Conservation (phyloP, 2,888 invertebrate species). For the Platycheirus rosarum region DNA sequence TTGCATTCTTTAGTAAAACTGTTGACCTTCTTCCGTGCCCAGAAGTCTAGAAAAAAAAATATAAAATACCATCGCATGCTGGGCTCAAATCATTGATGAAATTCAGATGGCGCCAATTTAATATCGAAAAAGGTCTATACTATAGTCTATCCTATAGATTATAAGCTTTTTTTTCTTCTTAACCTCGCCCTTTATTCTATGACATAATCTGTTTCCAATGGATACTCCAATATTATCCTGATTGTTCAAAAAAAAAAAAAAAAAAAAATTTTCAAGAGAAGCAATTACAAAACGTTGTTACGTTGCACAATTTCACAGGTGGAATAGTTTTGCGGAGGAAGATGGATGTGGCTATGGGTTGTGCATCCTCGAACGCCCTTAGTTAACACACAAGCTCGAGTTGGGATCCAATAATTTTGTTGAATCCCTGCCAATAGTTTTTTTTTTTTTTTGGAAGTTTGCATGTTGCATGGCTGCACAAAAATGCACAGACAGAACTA, state of each 20-base stretch:
- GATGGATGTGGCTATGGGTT: neutral
- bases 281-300: slow-evolving; percentile 62
- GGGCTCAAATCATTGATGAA: slow-evolving; percentile 38
- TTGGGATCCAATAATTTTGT: slow-evolving; percentile 20
- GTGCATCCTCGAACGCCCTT: neutral
- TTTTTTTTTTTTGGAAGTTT: slow-evolving; percentile 26
- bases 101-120: slow-evolving; percentile 56
- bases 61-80: slow-evolving; percentile 41
- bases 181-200: slow-evolving; percentile 37
- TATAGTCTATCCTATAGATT: neutral
- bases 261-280: slow-evolving; percentile 56
- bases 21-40: slow-evolving; percentile 39
- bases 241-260: slow-evolving; percentile 44
- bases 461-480: slow-evolving; percentile 21
- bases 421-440: slow-evolving; percentile 66
- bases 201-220: slow-evolving; percentile 51
- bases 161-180: slow-evolving; percentile 21
- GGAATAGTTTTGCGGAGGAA: neutral
- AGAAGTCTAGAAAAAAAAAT: slow-evolving; percentile 1
- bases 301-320: slow-evolving; percentile 63
- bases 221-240: slow-evolving; percentile 34
- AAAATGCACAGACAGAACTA: neutral
- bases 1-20: slow-evolving; percentile 49
- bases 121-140: too few species aligned
- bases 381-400: slow-evolving; percentile 19